Evolutionary conservation across 2,113 vertebrate genomes (phyloP).

Genomic region (Hippocampus barbouri): DNA sequence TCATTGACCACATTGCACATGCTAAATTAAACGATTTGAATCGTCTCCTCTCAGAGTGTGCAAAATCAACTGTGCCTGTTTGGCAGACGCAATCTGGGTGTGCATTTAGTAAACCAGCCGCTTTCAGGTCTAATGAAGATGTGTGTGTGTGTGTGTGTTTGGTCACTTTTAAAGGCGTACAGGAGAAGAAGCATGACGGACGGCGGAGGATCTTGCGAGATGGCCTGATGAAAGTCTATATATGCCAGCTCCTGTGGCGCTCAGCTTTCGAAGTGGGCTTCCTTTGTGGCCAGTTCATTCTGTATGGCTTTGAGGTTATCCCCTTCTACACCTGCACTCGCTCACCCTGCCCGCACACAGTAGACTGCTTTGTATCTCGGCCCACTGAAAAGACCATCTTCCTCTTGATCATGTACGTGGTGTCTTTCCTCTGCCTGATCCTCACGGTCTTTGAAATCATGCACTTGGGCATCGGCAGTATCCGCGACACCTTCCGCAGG

Average conservation of each 20-base stretch:
- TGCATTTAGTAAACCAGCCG: background rate
- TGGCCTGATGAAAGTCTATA: slow-evolving; percentile 84
- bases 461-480: slow-evolving; percentile 77
- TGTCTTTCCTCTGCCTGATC: slow-evolving; percentile 81
- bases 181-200: slow-evolving; percentile 76
- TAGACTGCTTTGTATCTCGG: slow-evolving; percentile 87
- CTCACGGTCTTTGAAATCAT: slow-evolving; percentile 81
- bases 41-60: no score
- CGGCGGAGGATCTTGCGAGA: slow-evolving; percentile 80
- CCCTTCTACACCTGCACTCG: slow-evolving; percentile 79
- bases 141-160: background rate
- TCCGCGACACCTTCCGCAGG: slow-evolving; percentile 74
- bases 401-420: slow-evolving; percentile 83
- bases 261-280: slow-evolving; percentile 76
- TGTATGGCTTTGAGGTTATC: slow-evolving; percentile 80
- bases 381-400: slow-evolving; percentile 90
- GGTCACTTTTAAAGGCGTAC: slow-evolving; percentile 7
- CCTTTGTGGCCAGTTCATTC: slow-evolving; percentile 81
- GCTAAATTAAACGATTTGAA: no score
- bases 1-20: no score
- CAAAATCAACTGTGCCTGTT: no score
- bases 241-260: slow-evolving; percentile 80
- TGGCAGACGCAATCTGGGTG: no score
- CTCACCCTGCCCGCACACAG: slow-evolving; percentile 80
- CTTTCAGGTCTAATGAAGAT: background rate